Conservation (phyloP, 2,888 invertebrate species). For the Erebia ligea region DNA sequence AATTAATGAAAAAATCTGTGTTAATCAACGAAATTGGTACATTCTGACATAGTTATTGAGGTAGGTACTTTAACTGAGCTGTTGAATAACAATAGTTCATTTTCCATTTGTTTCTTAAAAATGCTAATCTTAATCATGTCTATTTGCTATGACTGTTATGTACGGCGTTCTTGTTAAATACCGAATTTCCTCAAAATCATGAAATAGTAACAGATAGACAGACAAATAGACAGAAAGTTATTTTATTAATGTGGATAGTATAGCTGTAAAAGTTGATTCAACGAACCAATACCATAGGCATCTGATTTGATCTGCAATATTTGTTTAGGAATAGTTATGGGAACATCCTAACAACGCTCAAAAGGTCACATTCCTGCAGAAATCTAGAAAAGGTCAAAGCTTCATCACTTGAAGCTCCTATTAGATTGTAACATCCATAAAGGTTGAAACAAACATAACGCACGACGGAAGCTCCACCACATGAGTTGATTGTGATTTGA, state of each 20-base stretch:
- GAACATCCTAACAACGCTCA: constrained; percentile 29
- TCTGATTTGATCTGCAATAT: constrained; percentile 23
- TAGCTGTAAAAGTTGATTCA: not conserved
- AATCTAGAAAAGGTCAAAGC: constrained; percentile 40
- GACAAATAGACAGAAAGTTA: no score
- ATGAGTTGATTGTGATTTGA: no score
- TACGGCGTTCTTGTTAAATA: not conserved
- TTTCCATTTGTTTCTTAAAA: not conserved
- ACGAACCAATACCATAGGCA: not conserved
- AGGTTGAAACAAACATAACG: constrained; percentile 2
- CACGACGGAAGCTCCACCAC: constrained; percentile 6
- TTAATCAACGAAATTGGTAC: no score
- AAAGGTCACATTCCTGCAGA: constrained; percentile 41
- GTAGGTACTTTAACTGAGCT: no score
- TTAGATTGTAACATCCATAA: constrained; percentile 4
- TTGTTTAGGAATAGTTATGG: constrained; percentile 31
- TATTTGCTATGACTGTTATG: not conserved
- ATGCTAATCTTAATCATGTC: not conserved
- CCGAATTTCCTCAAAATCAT: no score
- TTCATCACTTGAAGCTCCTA: constrained; percentile 22
- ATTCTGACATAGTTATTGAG: no score
- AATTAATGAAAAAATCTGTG: no score
- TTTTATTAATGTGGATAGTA: no score
- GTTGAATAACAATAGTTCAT: not conserved
- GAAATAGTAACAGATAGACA: no score